Evolutionary conservation across 2,888 invertebrate genomes (phyloP), one percentile per base, ranked within the genome.

Genomic region (Caradrina kadenii): DNA sequence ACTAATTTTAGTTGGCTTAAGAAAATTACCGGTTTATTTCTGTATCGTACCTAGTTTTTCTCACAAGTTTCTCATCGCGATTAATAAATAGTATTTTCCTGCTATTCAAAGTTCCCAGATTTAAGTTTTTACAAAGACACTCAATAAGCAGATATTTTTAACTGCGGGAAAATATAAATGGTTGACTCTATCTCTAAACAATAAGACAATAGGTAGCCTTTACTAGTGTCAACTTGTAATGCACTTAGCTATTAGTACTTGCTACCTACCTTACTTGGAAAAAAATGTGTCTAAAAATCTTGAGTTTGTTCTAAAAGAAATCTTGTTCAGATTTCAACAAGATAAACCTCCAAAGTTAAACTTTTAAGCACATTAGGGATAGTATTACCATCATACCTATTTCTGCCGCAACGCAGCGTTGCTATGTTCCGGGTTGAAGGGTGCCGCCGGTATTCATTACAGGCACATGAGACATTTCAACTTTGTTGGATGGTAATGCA

Each of bases 151-250:
- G 50, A 22, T 64, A 73, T 45, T 60, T 63, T 66, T 79, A 73
- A 76, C 79, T 79, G 61, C 76, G 76, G 76, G 76, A 79, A 76
- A 76, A 77, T 45, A 74, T 77, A 79, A 74, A 79, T 59, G 45
- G 39, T 68, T 68, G 74, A 79, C 73, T 65, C 53, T 68, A 76
- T 56, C 22, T 66, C 55, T 61, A 58, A 73, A 77, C 79, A 77
- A 79, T 77, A 66, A 64, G 54, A 77, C 76, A 77, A 77, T 76
- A 79, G 76, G 0, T 49, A 74, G 62, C 64, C 68, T 77, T 68
- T 68, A 74, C 63, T 60, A n/a, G 74, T 76, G 74, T 74, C 79
- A 74, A 68, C 75, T 68, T 66, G 39, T 78, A 60, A 66, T 63
- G 60, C 52, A 56, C 45, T 50, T 31, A 63, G n/a, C 39, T 54